Conservation (phyloP, 2,797 vertebrate genomes). For the Spinus olivaceus region DNA sequence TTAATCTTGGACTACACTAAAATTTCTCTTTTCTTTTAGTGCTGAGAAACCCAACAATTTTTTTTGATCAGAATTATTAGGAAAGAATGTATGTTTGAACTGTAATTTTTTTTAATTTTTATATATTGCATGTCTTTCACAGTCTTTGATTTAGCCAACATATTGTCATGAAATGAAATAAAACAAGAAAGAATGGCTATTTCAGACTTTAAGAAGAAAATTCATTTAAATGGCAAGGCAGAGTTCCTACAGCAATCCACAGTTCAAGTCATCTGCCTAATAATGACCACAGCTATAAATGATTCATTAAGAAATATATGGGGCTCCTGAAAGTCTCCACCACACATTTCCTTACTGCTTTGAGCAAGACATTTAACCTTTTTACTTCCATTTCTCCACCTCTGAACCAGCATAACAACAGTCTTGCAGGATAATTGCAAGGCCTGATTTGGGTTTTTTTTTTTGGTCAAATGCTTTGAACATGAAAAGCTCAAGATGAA, state of each 20-base stretch:
- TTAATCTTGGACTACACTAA: background rate
- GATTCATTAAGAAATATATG: conserved; percentile 33
- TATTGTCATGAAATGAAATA: background rate
- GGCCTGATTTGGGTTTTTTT: background rate
- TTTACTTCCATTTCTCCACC: conserved; percentile 21
- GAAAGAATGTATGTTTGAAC: background rate
- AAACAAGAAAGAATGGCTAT: background rate
- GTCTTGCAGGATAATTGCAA: background rate
- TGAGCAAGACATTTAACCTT: conserved; percentile 24
- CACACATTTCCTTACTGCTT: conserved; percentile 37
- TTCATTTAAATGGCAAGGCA: background rate
- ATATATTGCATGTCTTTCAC: background rate
- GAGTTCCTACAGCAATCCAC: conserved; percentile 1
- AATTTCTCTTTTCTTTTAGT: background rate
- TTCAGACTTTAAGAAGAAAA: background rate
- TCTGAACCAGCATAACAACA: conserved; percentile 1
- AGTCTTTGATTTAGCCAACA: background rate
- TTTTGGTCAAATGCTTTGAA: background rate
- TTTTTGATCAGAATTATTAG: background rate
- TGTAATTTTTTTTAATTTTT: background rate
- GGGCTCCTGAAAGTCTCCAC: conserved; percentile 56
- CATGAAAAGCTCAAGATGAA: background rate
- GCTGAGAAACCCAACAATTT: background rate
- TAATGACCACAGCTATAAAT: conserved; percentile 33
- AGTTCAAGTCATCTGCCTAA: conserved; percentile 25